A percentile compares a stretch with the other conserved stretches of the same genome.
phyloP scores from a whole-genome alignment of 1,140 invertebrate genomes.

The Lepidotrigona ventralis region DNA sequence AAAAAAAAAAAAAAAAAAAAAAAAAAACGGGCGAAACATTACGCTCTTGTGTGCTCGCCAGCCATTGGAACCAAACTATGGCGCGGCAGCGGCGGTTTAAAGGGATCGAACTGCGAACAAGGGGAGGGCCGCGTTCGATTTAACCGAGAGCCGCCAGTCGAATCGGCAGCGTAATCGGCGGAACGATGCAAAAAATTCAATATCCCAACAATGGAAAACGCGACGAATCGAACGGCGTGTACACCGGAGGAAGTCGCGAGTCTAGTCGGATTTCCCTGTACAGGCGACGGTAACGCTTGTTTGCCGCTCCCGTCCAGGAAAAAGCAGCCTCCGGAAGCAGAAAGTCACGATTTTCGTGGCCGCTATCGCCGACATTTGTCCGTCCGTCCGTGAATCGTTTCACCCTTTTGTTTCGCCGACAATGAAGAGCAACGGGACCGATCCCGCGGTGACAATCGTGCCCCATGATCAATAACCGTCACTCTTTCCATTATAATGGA shows the following conservation, averaged over 20 bases:
- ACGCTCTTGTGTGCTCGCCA: background rate
- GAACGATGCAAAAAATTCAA: constrained; percentile 51
- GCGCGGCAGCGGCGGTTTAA: background rate
- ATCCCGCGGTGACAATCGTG: constrained; percentile 57
- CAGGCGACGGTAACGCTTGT: constrained; percentile 48
- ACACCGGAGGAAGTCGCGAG: constrained; percentile 53
- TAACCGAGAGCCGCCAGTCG: constrained; percentile 4
- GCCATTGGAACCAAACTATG: background rate
- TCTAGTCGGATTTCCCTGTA: constrained; percentile 61
- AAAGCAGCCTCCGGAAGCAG: constrained; percentile 56
- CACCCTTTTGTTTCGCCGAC: constrained; percentile 57
- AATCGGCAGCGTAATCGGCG: constrained; percentile 26
- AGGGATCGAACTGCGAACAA: background rate
- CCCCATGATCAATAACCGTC: constrained; percentile 55
- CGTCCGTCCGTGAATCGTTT: constrained; percentile 45
- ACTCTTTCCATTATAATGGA: constrained; percentile 32
- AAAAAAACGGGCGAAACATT: background rate
- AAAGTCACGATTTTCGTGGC: constrained; percentile 62
- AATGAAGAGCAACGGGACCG: constrained; percentile 57
- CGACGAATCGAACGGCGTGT: constrained; percentile 43
- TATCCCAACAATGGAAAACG: constrained; percentile 52
- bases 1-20: too few species aligned
- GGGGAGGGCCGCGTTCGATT: background rate
- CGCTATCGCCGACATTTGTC: constrained; percentile 57
- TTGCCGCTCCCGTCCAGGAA: constrained; percentile 54